Evolutionary conservation across 2,888 invertebrate genomes (phyloP).

Genomic region (Macropis europaea): DNA sequence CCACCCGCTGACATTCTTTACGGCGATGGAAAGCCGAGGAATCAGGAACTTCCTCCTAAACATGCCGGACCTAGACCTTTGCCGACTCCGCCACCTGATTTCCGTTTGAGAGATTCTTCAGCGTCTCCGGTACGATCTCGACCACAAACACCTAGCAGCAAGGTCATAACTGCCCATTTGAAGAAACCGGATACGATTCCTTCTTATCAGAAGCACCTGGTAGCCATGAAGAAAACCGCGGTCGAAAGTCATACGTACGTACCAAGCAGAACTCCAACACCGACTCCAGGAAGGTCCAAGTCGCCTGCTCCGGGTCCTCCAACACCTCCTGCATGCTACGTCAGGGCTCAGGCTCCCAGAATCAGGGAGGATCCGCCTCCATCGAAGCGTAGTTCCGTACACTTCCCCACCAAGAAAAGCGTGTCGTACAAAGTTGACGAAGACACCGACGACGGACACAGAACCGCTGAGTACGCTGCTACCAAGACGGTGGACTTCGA

Average conservation of each 20-base stretch:
- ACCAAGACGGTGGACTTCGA: constrained; percentile 76
- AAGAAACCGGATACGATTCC: constrained; percentile 90
- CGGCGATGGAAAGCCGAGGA: constrained; percentile 62
- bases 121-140: constrained; percentile 82
- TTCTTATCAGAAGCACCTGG: constrained; percentile 89
- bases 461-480: constrained; percentile 72
- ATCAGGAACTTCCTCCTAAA: constrained; percentile 42
- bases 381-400: constrained; percentile 56
- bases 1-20: constrained; percentile 75
- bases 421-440: constrained; percentile 75
- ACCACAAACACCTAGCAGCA: constrained; percentile 85
- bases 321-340: constrained; percentile 70
- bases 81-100: constrained; percentile 76
- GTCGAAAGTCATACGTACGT: constrained; percentile 69
- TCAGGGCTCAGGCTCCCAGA: constrained; percentile 85
- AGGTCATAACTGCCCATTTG: constrained; percentile 69
- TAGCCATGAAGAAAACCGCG: constrained; percentile 80
- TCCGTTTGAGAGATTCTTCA: constrained; percentile 75
- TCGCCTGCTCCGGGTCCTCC: constrained; percentile 88
- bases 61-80: constrained; percentile 71
- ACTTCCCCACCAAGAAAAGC: constrained; percentile 63
- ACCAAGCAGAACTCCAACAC: constrained; percentile 75
- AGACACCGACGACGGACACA: constrained; percentile 76
- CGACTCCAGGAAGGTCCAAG: constrained; percentile 81
- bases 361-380: constrained; percentile 81